phyloP scores from a whole-genome alignment of 2,113 vertebrate genomes.

The Microcebus ravelobensis region DNA sequence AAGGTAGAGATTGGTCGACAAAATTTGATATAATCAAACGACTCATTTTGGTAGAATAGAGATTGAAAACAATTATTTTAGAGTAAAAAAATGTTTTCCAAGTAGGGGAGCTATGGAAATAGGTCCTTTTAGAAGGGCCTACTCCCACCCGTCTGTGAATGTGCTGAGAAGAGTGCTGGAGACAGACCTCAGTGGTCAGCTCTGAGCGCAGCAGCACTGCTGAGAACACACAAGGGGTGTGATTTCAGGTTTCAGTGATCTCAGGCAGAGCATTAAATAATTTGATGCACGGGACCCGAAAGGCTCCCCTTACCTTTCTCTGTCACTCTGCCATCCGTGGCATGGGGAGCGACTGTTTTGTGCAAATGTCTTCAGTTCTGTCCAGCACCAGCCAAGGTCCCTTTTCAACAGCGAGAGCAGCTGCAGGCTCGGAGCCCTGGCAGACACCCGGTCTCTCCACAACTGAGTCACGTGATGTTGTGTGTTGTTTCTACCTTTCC shows the following conservation, averaged over 20 bases:
- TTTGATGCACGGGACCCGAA: too few species aligned
- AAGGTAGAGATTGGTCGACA: not conserved
- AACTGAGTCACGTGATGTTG: not conserved
- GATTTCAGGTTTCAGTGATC: not conserved
- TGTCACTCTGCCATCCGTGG: not conserved
- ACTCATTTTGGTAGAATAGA: not conserved
- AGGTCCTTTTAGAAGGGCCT: not conserved
- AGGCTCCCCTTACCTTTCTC: not conserved
- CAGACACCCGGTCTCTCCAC: not conserved
- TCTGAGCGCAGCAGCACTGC: fast-evolving
- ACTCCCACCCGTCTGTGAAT: not conserved
- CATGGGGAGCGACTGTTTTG: too few species aligned
- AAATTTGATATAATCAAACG: not conserved
- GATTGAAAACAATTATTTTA: not conserved
- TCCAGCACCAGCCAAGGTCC: not conserved
- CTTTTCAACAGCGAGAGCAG: not conserved
- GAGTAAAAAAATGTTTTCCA: not conserved
- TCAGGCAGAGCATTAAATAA: too few species aligned
- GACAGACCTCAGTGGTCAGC: too few species aligned
- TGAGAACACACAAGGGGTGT: not conserved
- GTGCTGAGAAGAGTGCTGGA: not conserved
- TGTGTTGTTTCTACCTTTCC: not conserved
- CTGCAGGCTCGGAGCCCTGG: not conserved
- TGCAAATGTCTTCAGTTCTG: not conserved
- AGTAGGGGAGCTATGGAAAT: not conserved